phyloP scores from a whole-genome alignment of 2,113 vertebrate species.

The Dissostichus mawsoni region DNA sequence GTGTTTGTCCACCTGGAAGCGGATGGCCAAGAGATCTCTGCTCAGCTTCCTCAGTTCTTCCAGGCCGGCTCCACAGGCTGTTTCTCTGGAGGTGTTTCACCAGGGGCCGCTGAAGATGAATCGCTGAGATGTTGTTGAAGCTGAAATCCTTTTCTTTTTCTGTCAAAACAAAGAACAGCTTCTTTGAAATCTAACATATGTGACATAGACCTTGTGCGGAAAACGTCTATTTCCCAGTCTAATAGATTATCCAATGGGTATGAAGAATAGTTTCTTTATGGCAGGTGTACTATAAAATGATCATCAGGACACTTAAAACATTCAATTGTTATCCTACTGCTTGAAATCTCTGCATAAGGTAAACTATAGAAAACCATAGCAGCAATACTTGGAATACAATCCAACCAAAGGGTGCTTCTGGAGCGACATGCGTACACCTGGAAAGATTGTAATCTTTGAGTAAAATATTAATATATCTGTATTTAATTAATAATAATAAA shows the following conservation, averaged over 20 bases:
- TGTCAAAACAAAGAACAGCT: neutral
- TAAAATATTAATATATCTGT: too few species aligned
- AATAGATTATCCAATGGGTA: neutral
- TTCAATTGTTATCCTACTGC: neutral
- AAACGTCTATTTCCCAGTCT: too few species aligned
- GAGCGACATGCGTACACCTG: neutral
- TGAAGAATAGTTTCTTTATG: neutral
- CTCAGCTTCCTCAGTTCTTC: constrained; percentile 67
- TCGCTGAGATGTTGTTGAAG: neutral
- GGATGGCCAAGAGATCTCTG: constrained; percentile 65
- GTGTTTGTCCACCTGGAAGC: constrained; percentile 64
- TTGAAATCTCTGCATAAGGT: neutral
- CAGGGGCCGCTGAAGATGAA: neutral
- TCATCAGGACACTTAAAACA: neutral
- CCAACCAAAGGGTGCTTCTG: neutral
- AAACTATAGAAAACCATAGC: neutral
- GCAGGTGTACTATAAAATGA: neutral
- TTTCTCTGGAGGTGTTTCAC: neutral
- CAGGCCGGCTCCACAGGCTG: neutral
- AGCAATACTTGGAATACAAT: neutral
- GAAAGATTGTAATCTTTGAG: neutral
- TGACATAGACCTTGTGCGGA: too few species aligned
- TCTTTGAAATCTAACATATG: neutral
- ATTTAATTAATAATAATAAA: constrained; percentile 7
- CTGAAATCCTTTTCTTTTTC: neutral